Conservation (phyloP, 1,140 invertebrate species). For the Hylyphantes graminicola region DNA sequence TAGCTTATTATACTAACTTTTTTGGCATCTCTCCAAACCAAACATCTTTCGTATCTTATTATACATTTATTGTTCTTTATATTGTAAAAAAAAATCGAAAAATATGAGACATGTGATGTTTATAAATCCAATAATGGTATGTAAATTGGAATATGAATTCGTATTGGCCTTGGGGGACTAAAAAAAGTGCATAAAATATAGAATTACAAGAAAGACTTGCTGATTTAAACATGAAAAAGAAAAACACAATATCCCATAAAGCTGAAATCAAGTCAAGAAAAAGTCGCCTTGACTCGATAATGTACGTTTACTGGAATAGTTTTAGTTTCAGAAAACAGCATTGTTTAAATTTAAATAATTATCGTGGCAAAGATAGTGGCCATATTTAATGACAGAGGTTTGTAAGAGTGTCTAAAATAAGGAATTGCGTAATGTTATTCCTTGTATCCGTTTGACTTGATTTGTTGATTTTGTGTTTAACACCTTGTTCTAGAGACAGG, state of each 20-base stretch:
- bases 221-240: background rate
- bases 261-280: background rate
- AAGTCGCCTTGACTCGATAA: background rate
- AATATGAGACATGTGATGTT: background rate
- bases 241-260: slow-evolving; percentile 32
- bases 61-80: slow-evolving; percentile 2
- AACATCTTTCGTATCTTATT: slow-evolving; percentile 5
- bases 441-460: background rate
- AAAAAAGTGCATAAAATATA: slow-evolving; percentile 19
- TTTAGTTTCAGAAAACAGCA: background rate
- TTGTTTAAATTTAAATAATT: background rate
- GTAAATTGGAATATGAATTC: slow-evolving; percentile 35
- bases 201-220: background rate
- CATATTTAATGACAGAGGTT: too few relatives aligned
- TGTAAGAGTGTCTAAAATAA: background rate
- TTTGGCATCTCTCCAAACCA: slow-evolving; percentile 27
- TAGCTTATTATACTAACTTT: background rate
- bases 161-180: slow-evolving; percentile 6
- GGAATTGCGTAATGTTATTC: background rate
- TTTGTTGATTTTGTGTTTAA: background rate
- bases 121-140: slow-evolving; percentile 29
- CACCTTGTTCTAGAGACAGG: too few relatives aligned
- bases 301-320: background rate
- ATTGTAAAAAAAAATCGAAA: background rate
- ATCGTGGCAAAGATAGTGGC: too few relatives aligned